Conservation (phyloP, 2,113 vertebrate genomes). For the Pelecanus crispus region DNA sequence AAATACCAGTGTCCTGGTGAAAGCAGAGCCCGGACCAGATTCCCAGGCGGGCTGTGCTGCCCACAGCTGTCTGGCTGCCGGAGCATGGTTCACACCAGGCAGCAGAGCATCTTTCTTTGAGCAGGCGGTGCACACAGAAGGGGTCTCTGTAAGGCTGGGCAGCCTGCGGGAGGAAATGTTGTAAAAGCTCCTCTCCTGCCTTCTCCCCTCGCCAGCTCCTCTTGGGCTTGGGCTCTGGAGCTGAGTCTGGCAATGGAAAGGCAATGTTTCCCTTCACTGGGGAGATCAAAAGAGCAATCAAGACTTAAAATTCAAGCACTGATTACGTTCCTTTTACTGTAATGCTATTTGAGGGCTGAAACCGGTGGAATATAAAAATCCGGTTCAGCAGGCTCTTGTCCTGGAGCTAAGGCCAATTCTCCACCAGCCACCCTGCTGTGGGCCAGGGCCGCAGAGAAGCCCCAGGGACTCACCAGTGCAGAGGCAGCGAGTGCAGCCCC, state of each 20-base stretch:
- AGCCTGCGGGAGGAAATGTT: not conserved
- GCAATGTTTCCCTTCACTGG: not conserved
- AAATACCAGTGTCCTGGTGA: not conserved
- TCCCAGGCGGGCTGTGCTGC: not conserved
- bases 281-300: not conserved
- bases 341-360: not conserved
- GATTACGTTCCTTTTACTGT: not conserved
- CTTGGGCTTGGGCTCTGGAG: not conserved
- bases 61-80: not conserved
- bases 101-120: not conserved
- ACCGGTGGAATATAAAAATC: not conserved
- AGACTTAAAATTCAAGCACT: not conserved
- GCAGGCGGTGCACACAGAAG: not conserved
- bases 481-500: not conserved
- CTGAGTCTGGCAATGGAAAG: not conserved
- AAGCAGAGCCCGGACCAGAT: not conserved
- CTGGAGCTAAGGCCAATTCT: not conserved
- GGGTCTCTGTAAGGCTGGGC: not conserved
- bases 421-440: not conserved
- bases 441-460: not conserved
- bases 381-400: not conserved
- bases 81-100: not conserved
- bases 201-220: not conserved
- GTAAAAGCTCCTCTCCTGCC: not conserved
- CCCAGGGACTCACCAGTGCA: fast-evolving